Evolutionary conservation across 2,113 vertebrate genomes (phyloP), one percentile per base, ranked within the genome.

Genomic region (Condylura cristata): DNA sequence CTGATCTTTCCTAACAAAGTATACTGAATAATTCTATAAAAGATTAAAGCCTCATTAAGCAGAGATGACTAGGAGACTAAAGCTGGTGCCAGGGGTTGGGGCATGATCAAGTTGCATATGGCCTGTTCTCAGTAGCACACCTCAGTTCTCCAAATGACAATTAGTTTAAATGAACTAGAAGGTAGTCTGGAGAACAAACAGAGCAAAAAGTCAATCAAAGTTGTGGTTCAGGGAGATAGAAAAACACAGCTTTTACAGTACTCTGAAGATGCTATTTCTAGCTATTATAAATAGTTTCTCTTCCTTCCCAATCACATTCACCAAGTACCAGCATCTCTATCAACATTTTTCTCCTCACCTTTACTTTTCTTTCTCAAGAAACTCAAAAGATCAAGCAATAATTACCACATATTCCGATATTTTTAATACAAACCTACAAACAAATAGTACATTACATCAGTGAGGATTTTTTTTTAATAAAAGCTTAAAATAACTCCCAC

Each of bases 351-450:
- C 56, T 75, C 85, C 72, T 94, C 56, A 75, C 26, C 66, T 95
- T 86, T 44, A 68, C 26, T 72, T 79, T 44, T 76, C 70, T 90
- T 88, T 87, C 63, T 91, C 48, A 86, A 82, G 8, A 5, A 6
- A 13, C 37, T 41, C 26, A 78, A 51, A n/a, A 83, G 53, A 66
- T 75, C 70, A 92, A 83, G 70, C n/a, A 34, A 11, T 66, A 87
- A 90, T 51, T 70, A 65, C 37, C n/a, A 48, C 13, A 32, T 32
- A 48, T 46, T 92, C 86, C 90, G 48, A 46, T 78, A 89, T 39
- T 63, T 81, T 76, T 60, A 76, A 92, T 78, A 89, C 30, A 53
- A 95, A 84, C 66, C 39, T 70, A 56, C 14, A 70, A 80, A 26
- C 24, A 85, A 72, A 93, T 32, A 56, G 1, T 4, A 74, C 22